Percentiles rank a stretch among this genome's conserved stretches.
These are phyloP conservation scores for Apocrypta bakeri DNA, from an alignment of 1,140 invertebrate genomes.

Conservation along the genomic window DNA sequence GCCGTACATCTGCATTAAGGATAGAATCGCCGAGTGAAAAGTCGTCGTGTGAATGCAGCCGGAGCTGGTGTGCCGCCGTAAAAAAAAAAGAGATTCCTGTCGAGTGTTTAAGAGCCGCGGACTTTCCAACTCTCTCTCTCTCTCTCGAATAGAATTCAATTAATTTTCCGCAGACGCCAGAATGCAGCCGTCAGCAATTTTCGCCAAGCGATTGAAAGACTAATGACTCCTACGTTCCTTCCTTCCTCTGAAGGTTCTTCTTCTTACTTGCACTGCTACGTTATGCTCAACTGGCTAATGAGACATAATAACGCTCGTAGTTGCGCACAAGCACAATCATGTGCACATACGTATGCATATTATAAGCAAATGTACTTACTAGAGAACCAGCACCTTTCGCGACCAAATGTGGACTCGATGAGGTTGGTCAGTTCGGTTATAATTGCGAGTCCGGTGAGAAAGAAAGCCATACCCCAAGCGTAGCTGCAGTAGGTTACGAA, in stretches of 20 bases:
- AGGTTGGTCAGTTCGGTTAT: slow-evolving; percentile 50
- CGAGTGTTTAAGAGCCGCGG: slow-evolving; percentile 25
- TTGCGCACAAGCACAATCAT: not conserved
- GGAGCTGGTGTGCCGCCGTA: not conserved
- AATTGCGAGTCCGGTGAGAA: slow-evolving; percentile 52
- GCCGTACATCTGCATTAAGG: not conserved
- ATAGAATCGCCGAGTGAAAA: not conserved
- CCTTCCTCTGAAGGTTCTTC: slow-evolving; percentile 25
- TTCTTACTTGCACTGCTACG: not conserved
- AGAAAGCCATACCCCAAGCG: slow-evolving; percentile 64
- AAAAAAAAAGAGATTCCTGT: slow-evolving; percentile 9
- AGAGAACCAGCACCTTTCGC: slow-evolving; percentile 61
- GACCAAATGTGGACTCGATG: slow-evolving; percentile 52
- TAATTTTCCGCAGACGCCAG: slow-evolving; percentile 52
- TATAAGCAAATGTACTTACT: slow-evolving; percentile 54
- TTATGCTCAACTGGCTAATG: slow-evolving; percentile 41
- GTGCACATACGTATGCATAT: not conserved
- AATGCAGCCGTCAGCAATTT: slow-evolving; percentile 48
- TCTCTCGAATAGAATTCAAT: slow-evolving; percentile 53
- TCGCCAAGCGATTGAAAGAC: slow-evolving; percentile 52
- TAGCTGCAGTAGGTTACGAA: slow-evolving; percentile 65
- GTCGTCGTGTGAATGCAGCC: not conserved
- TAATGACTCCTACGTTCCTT: slow-evolving; percentile 55
- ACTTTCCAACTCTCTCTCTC: slow-evolving; percentile 31
- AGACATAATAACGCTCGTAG: not conserved